A percentile compares a stretch with the other conserved stretches of the same genome.
phyloP scores from a whole-genome alignment of 2,888 invertebrate genomes.

The Suillia variegata region DNA sequence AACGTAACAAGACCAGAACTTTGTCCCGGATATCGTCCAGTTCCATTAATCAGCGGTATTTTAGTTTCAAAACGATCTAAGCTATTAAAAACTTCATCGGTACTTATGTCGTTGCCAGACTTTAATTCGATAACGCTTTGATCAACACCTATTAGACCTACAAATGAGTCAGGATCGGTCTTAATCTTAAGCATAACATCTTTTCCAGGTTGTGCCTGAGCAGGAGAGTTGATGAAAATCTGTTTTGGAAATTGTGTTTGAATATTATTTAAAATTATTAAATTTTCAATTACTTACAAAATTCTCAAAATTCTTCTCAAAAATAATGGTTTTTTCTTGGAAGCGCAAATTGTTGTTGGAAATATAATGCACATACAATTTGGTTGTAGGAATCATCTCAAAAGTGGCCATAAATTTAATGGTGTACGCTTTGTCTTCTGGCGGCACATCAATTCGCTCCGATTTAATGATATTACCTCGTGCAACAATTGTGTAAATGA shows the following conservation, averaged over 20 bases:
- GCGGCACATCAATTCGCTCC: constrained; percentile 70
- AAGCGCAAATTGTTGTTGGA: constrained; percentile 78
- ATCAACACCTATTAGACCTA: constrained; percentile 88
- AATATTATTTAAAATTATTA: constrained; percentile 29
- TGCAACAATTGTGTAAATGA: constrained; percentile 80
- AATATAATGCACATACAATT: constrained; percentile 80
- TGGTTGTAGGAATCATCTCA: constrained; percentile 84
- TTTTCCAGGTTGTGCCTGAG: constrained; percentile 76
- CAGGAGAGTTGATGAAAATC: constrained; percentile 72
- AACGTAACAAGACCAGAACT: constrained; percentile 51
- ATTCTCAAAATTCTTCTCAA: constrained; percentile 79
- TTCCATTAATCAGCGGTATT: constrained; percentile 52
- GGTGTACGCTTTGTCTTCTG: constrained; percentile 62
- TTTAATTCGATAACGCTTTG: constrained; percentile 77
- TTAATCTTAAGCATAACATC: constrained; percentile 77
- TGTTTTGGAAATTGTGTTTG: constrained; percentile 41
- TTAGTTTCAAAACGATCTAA: constrained; percentile 67
- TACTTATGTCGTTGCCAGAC: constrained; percentile 66
- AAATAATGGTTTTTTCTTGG: constrained; percentile 80
- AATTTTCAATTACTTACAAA: constrained; percentile 67
- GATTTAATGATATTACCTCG: constrained; percentile 83
- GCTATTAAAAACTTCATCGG: constrained; percentile 67
- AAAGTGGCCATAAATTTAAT: constrained; percentile 76
- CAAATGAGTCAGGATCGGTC: constrained; percentile 84
- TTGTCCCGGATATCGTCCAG: constrained; percentile 51